Evolutionary conservation across 2,888 invertebrate species (phyloP), one percentile per base, ranked within the genome.

Genomic region (Agriopis marginaria): DNA sequence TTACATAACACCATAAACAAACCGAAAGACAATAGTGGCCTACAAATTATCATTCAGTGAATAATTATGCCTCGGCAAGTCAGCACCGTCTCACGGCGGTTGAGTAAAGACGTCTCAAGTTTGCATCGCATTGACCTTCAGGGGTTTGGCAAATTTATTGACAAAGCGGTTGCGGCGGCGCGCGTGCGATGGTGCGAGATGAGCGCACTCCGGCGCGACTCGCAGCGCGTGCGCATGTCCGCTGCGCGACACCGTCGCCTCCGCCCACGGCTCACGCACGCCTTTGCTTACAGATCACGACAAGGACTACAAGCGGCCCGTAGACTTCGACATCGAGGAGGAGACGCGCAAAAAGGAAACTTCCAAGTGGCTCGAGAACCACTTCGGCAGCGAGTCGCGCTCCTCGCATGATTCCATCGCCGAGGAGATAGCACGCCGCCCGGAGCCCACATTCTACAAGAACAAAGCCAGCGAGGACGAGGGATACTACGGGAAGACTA

Each of bases 291-390:
- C 95, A 97, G 94, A 93, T 72, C 93, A 86, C 86, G 89, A 92
- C 78, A 97, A 97, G 88, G 98, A 98, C 89, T 93, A 97, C 81
- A 97, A 97, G 85, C 96, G 96, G 65, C 97, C 98, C 0, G 90
- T 98, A 73, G 97, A 98, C 89, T 97, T 97, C 81, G 97, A 98
- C 84, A 96, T 97, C 82, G 98, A 98, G 86, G 98, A 98, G 88
- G 97, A 98, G 87, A 98, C 98, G 7, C 95, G 98, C 71, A 98
- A 98, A 89, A 96, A 97, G 76, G 98, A 98, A 92, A 98, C 98
- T 0, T 97, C 97, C 74, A 98, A 98, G 91, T 98, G 98, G 98
- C 94, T 98, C 64, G 98, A 98, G 83, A 97, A 97, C 82, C 98
- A 98, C 87, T 98, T 98, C 84, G 98, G 98, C 62, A 97, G 97